A percentile compares a stretch with the other conserved stretches of the same genome.
phyloP scores from a whole-genome alignment of 2,797 vertebrate species.

The Rhyacichthys aspro region DNA sequence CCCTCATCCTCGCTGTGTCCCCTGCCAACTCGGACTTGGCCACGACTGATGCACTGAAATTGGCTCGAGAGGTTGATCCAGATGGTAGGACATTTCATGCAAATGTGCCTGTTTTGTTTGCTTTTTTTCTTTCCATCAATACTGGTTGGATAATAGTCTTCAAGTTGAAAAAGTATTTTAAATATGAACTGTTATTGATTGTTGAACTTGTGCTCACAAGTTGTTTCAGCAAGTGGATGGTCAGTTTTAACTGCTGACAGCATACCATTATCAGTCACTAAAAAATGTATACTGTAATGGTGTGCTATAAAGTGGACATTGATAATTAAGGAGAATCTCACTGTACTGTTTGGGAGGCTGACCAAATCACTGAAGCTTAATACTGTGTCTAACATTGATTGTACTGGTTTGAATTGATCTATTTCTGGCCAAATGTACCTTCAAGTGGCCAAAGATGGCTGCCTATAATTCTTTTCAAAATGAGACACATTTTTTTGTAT shows the following conservation, averaged over 20 bases:
- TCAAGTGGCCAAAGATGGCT: not conserved
- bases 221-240: slow-evolving; percentile 18
- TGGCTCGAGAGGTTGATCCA: slow-evolving; percentile 90
- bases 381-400: slow-evolving; percentile 1
- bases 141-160: slow-evolving; percentile 30
- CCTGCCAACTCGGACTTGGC: slow-evolving; percentile 92
- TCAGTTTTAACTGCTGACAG: slow-evolving; percentile 19
- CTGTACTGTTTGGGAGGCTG: slow-evolving; percentile 12
- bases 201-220: slow-evolving; percentile 3
- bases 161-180: slow-evolving; percentile 20
- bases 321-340: slow-evolving; percentile 21
- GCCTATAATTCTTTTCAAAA: not conserved
- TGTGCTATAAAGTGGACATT: slow-evolving; percentile 21
- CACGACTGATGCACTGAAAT: slow-evolving; percentile 89
- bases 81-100: slow-evolving; percentile 80
- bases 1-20: slow-evolving; percentile 88
- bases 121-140: slow-evolving; percentile 40
- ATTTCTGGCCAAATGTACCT: slow-evolving; percentile 11
- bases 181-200: slow-evolving; percentile 32
- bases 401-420: slow-evolving; percentile 13
- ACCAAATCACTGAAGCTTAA: slow-evolving; percentile 6
- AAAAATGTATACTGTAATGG: slow-evolving; percentile 24
- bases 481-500: not conserved
- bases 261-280: slow-evolving; percentile 20
- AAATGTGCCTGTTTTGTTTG: slow-evolving; percentile 15